Percentiles rank a stretch among this genome's conserved stretches.
phyloP scores from a whole-genome alignment of 2,888 invertebrate species.

The Polietes domitor region DNA sequence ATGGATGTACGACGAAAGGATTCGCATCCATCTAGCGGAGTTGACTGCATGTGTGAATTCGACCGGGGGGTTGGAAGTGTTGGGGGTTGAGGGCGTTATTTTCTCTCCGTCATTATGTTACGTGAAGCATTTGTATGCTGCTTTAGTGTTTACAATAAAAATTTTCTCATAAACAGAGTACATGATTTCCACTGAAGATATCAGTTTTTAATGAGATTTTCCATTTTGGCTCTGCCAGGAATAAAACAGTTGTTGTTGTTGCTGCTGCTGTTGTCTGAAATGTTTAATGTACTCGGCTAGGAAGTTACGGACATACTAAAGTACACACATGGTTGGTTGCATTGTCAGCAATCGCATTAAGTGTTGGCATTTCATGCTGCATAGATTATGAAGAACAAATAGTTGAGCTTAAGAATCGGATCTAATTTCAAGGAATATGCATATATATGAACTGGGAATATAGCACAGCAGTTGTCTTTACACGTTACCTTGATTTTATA shows the following conservation, averaged over 20 bases:
- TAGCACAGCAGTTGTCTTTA: too few species aligned
- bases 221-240: constrained; percentile 30
- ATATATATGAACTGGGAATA: too few species aligned
- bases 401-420: neutral
- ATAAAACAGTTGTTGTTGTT: too few species aligned
- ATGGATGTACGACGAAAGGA: constrained; percentile 41
- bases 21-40: constrained; percentile 44
- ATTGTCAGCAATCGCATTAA: neutral
- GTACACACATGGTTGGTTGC: neutral
- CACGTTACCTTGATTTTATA: too few species aligned
- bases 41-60: neutral
- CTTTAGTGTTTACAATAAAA: constrained; percentile 54
- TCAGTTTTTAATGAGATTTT: constrained; percentile 57
- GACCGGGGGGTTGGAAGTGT: neutral
- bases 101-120: constrained; percentile 8
- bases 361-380: neutral
- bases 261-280: constrained; percentile 28
- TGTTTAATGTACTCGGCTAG: neutral
- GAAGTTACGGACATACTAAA: neutral
- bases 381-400: neutral
- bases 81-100: constrained; percentile 43
- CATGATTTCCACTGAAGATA: constrained; percentile 54
- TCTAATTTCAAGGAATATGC: too few species aligned
- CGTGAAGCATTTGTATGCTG: constrained; percentile 50
- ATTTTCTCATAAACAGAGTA: constrained; percentile 55